Base-by-base conservation (phyloP, 2,888 invertebrate species). In the Onthophagus sagittarius region DNA sequence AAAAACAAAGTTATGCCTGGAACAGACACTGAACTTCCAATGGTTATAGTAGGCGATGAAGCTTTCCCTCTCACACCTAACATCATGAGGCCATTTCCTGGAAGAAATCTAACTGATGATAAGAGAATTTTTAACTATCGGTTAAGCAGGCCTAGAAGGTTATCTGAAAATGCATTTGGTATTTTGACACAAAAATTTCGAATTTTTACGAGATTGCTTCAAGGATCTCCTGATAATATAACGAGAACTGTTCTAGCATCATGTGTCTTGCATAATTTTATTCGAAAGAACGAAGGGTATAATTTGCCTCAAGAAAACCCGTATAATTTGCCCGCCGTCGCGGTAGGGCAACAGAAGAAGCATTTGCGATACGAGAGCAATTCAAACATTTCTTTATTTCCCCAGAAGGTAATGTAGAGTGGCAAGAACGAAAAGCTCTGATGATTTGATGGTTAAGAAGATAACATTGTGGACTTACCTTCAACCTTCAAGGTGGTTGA, bases 121-220 rank as follows among this genome's bases (percentile, higher is more conserved):
- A 62, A 71, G 31, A 69, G 69, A 69, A 32, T 69, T 64, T 64
- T 64, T 13, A 64, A 64, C 64, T 71, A 71, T 32, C 71, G 71
- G 5, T 71, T 71, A 23, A 63, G 63, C 32, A 63, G 71, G n/a
- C 63, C 71, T 63, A 71, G 71, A 63, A 71, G 62, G 31, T 13
- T 71, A 4, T 71, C 71, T 63, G 64, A 64, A 71, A 71, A 71
- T 71, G 63, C 14, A 14, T 71, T 71, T 71, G 71, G 63, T 11
- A 71, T 71, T 63, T 63, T 71, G 63, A n/a, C 5, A 32, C 62
- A 71, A 71, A 71, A 71, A 31, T 71, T 71, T 71, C 71, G 33
- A n/a, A 71, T 71, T 9, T 71, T 63, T 7, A 62, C 15, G 31
- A 71, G 71, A 63, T n/a, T 7, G 9, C 63, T 71, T 63, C 71